Evolutionary conservation across 1,140 invertebrate genomes (phyloP), one percentile per base, ranked within the genome.

Genomic region (Oscheius sp.): DNA sequence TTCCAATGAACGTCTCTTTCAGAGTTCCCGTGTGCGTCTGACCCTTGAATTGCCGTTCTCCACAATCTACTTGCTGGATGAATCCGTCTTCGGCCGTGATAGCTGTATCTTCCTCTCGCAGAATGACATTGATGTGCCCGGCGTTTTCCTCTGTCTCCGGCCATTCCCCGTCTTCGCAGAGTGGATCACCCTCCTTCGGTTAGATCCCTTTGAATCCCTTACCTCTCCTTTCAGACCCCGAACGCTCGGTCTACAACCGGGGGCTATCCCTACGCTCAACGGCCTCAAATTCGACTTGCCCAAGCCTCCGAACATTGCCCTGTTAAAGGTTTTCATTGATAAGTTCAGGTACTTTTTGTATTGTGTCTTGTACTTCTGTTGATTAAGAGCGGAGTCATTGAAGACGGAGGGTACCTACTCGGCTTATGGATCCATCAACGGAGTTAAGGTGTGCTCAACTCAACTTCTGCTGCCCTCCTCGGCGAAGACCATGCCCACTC

Each of bases 11-110:
- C 36, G 2, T 67, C 29, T 26, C 46, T 26, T 20, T 32, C 29
- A 34, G 62, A 68, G 46, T 26, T 34, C 3, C 4, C 18, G 36
- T 15, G 28, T 55, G 29, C 35, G 4, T 46, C 29, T 26, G 13
- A 62, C 55, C n/a, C n/a, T n/a, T n/a, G n/a, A n/a, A n/a, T 34
- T 68, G 18, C 31, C 45, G 26, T 68, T 68, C 46, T 68, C 46
- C 46, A 66, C 36, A 4, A 20, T 68, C 2, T 63, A 31, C 46
- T 15, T 13, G 18, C 36, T 23, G 26, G 66, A 68, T 13, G 66
- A 68, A 18, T 68, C 66, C 3, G 66, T 68, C 46, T 68, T 68
- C 46, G 45, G n/a, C 3, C 26, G 46, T 4, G 66, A 68, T 26
- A 46, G 31, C 10, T 68, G 66, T 55, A 28, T 68, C 20, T 55